Evolutionary conservation across 2,888 invertebrate genomes (phyloP).

Genomic region (Campoplex capitator): DNA sequence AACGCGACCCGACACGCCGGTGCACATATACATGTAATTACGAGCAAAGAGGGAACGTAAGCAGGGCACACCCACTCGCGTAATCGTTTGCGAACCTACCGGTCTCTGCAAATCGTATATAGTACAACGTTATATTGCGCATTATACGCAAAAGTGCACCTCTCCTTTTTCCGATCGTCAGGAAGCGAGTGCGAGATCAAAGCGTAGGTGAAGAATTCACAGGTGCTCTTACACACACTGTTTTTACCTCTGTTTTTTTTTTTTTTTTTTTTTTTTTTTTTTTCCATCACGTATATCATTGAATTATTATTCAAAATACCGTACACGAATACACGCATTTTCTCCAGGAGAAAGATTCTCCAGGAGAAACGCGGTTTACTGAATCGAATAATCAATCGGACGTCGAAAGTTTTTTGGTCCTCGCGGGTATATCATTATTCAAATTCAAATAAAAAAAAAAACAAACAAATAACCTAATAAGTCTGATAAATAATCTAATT

Average conservation of each 20-base stretch:
- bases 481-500: no score
- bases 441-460: no score
- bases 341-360: not conserved
- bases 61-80: slow-evolving; percentile 62
- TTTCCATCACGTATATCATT: not conserved
- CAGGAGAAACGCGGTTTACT: not conserved
- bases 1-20: slow-evolving; percentile 41
- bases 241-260: not conserved
- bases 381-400: not conserved
- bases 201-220: slow-evolving; percentile 59
- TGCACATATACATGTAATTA: slow-evolving; percentile 32
- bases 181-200: slow-evolving; percentile 43
- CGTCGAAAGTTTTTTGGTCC: no score
- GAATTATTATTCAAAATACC: slow-evolving; percentile 17
- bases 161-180: slow-evolving; percentile 48
- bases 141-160: slow-evolving; percentile 41
- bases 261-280: no score
- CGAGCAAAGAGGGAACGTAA: slow-evolving; percentile 30
- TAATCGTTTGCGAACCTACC: slow-evolving; percentile 49
- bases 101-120: slow-evolving; percentile 23
- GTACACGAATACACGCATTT: not conserved
- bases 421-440: no score
- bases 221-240: slow-evolving; percentile 49
- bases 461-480: no score
- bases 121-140: slow-evolving; percentile 26